Evolutionary conservation across 2,888 invertebrate species (phyloP).

Genomic region (Germaria angustata): DNA sequence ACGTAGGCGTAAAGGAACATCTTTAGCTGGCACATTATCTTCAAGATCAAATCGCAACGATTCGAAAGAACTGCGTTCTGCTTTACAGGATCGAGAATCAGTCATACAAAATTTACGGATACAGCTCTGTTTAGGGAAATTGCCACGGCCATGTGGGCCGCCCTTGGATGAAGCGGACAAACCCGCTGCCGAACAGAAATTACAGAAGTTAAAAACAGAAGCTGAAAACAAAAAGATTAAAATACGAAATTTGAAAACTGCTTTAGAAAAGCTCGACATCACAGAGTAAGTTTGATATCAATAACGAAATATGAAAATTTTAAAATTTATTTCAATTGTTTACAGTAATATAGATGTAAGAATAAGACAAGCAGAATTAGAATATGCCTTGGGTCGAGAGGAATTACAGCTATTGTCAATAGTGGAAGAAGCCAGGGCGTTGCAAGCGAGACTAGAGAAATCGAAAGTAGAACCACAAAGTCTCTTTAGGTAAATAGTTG

Average conservation of each 20-base stretch:
- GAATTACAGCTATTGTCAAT: constrained; percentile 92
- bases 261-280: constrained; percentile 90
- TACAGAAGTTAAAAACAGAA: constrained; percentile 84
- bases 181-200: constrained; percentile 83
- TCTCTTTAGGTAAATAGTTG: constrained; percentile 83
- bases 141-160: constrained; percentile 79
- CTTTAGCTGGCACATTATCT: constrained; percentile 75
- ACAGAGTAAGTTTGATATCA: constrained; percentile 87
- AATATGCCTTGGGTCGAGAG: constrained; percentile 92
- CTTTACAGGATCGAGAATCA: constrained; percentile 89
- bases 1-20: constrained; percentile 81
- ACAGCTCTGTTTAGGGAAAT: constrained; percentile 77
- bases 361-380: constrained; percentile 94
- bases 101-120: constrained; percentile 86
- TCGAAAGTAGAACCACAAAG: constrained; percentile 82
- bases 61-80: constrained; percentile 85
- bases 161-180: constrained; percentile 82
- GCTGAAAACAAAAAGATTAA: constrained; percentile 88
- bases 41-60: constrained; percentile 73
- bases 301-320: not conserved
- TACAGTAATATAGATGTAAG: constrained; percentile 92
- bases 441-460: constrained; percentile 89
- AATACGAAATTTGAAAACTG: constrained; percentile 89
- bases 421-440: constrained; percentile 89
- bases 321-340: constrained; percentile 57